These are phyloP conservation scores for Hippocampus comes DNA, from an alignment of 2,113 vertebrate genomes.

Conservation along the genomic window DNA sequence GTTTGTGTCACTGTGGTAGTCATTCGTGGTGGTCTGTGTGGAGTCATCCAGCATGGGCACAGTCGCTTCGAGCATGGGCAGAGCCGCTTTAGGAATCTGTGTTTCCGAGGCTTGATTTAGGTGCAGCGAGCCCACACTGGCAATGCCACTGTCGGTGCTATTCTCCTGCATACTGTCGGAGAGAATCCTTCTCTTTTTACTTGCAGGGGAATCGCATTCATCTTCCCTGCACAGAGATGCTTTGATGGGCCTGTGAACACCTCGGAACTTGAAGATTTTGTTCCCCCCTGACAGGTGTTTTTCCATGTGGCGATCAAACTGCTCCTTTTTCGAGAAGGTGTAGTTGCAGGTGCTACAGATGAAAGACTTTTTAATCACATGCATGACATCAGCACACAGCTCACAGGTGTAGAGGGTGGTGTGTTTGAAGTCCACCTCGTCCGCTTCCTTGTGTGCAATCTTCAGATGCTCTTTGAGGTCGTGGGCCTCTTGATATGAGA, in stretches of 20 bases:
- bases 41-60: constrained; percentile 58
- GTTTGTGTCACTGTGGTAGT: constrained; percentile 39
- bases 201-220: constrained; percentile 70
- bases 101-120: constrained; percentile 49
- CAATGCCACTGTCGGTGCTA: constrained; percentile 63
- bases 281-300: constrained; percentile 84
- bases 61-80: constrained; percentile 47
- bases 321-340: constrained; percentile 96
- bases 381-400: constrained; percentile 95
- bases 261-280: constrained; percentile 86
- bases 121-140: constrained; percentile 45
- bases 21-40: constrained; percentile 39
- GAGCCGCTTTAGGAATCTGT: constrained; percentile 48
- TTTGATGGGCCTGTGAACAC: constrained; percentile 80
- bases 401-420: constrained; percentile 92
- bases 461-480: constrained; percentile 85
- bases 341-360: constrained; percentile 98
- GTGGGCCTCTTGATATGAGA: constrained; percentile 83
- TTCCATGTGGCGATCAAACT: constrained; percentile 97
- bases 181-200: constrained; percentile 76
- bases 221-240: constrained; percentile 61
- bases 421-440: constrained; percentile 85
- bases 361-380: constrained; percentile 94
- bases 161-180: constrained; percentile 62
- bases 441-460: constrained; percentile 75